A percentile compares a stretch with the other conserved stretches of the same genome.
Conservation (phyloP, 2,888 invertebrate species). For the Carpatolechia fugitivella region DNA sequence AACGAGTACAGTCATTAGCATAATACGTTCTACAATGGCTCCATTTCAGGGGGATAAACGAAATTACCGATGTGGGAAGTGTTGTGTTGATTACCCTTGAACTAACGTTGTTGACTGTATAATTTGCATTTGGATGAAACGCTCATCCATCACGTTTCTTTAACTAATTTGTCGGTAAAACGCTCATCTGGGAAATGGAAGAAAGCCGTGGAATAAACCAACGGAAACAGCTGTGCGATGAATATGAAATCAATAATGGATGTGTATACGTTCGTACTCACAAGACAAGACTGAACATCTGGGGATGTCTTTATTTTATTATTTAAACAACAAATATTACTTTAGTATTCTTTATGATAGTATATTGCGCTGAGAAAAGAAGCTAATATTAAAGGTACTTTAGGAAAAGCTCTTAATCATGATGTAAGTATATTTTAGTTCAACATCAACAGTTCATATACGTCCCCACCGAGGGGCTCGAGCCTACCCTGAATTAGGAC, state of each 20-base stretch:
- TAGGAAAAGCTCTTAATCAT: too few relatives aligned
- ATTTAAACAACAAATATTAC: too few relatives aligned
- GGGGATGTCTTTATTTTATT: too few relatives aligned
- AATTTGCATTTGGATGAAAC: conserved; percentile 13
- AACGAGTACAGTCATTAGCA: conserved; percentile 33
- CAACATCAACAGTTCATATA: too few relatives aligned
- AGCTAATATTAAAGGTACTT: too few relatives aligned
- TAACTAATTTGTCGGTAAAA: conserved; percentile 3
- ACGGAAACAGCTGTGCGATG: conserved; percentile 7
- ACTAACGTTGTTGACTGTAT: conserved; percentile 9
- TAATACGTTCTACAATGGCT: conserved; percentile 31
- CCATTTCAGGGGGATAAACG: conserved; percentile 26
- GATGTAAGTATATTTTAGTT: too few relatives aligned
- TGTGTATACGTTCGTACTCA: background rate
- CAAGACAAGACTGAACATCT: conserved; percentile 2
- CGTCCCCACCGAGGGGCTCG: too few relatives aligned
- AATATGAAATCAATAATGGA: conserved; percentile 14
- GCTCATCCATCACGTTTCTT: conserved; percentile 8
- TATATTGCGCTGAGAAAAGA: too few relatives aligned
- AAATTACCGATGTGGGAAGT: conserved; percentile 26
- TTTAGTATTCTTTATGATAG: too few relatives aligned
- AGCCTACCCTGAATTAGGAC: too few relatives aligned
- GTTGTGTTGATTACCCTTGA: conserved; percentile 29
- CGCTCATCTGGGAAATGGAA: background rate
- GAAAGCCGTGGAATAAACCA: background rate